phyloP scores from a whole-genome alignment of 1,140 invertebrate genomes.

The Tetranychus cinnabarinus region DNA sequence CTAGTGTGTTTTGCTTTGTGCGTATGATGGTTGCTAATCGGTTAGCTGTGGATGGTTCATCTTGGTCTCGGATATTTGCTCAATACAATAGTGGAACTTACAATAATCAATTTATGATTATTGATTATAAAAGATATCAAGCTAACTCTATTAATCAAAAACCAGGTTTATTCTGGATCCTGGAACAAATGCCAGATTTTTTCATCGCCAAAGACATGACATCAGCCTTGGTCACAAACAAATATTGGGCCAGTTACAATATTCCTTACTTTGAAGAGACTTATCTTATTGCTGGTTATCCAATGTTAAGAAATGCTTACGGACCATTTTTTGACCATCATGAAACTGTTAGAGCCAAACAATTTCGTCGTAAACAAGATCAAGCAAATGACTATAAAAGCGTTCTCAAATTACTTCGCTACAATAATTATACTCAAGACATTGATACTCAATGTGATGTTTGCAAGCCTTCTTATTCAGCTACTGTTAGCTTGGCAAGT shows the following conservation, averaged over 20 bases:
- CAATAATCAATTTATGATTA: conserved; percentile 65
- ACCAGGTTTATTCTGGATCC: conserved; percentile 34
- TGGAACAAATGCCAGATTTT: conserved; percentile 56
- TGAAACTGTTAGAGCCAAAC: conserved; percentile 34
- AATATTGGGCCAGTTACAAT: conserved; percentile 56
- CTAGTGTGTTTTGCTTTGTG: conserved; percentile 45
- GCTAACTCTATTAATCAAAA: conserved; percentile 12
- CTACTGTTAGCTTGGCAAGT: conserved; percentile 42
- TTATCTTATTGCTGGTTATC: conserved; percentile 28
- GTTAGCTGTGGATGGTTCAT: conserved; percentile 37
- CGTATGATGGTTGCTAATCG: conserved; percentile 64
- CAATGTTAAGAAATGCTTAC: conserved; percentile 27
- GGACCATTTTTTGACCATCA: conserved; percentile 47
- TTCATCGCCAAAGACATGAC: conserved; percentile 35
- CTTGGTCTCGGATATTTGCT: conserved; percentile 38
- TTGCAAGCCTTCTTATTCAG: conserved; percentile 44
- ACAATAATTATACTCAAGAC: conserved; percentile 46
- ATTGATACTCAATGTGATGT: conserved; percentile 35
- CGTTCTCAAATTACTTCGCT: conserved; percentile 39
- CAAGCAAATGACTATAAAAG: conserved; percentile 28
- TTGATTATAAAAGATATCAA: conserved; percentile 42
- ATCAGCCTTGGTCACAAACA: conserved; percentile 32
- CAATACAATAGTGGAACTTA: conserved; percentile 52
- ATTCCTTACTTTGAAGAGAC: conserved; percentile 43
- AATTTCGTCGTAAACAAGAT: conserved; percentile 33